Base-by-base conservation (phyloP, 2,797 vertebrate genomes). In the Octomys mimax region DNA sequence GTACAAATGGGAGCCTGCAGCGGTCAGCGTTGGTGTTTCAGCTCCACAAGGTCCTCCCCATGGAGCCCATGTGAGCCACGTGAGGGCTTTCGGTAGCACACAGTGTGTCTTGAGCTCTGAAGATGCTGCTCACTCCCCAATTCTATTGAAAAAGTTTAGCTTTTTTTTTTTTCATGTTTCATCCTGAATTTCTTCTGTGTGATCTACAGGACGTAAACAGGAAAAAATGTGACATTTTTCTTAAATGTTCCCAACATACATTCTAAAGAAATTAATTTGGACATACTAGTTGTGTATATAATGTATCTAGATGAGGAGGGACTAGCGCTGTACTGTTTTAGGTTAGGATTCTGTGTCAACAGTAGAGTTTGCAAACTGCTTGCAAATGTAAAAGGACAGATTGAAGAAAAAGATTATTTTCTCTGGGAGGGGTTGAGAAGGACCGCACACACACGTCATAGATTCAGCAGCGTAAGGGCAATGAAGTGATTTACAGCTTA, bases 131-230 rank as follows among this genome's bases (percentile, higher is more conserved):
- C 75, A 21, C n/a, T 42, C 22, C 1, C 2, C 33, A 31, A 3
- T 36, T 82, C 73, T 80, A 80, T 71, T 84, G 85, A 11, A 70
- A 77, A 91, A 82, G 33, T 89, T 84, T 42, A 80, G 86, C 8
- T 71, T 71, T 24, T 4, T 54, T 4, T 8, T 33, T 84, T 54
- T 75, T 12, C 11, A 33, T 33, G 54, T 39, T 89, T 11, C 3
- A 42, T 13, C 7, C 49, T 64, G 2, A 42, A 31, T 64, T 39
- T 31, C 12, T 57, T 80, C 31, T 28, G 26, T 62, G 16, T 49
- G 5, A 93, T 57, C 66, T 59, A 33, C 4, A 73, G 61, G 46
- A 71, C 7, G 3, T 21, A 62, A 66, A 39, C 39, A 36, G 26
- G 2, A 66, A 54, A 80, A 80, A 46, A 80, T 49, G 39, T 9